Base-by-base conservation (phyloP, 2,888 invertebrate genomes). In the Prenolepis imparis region DNA sequence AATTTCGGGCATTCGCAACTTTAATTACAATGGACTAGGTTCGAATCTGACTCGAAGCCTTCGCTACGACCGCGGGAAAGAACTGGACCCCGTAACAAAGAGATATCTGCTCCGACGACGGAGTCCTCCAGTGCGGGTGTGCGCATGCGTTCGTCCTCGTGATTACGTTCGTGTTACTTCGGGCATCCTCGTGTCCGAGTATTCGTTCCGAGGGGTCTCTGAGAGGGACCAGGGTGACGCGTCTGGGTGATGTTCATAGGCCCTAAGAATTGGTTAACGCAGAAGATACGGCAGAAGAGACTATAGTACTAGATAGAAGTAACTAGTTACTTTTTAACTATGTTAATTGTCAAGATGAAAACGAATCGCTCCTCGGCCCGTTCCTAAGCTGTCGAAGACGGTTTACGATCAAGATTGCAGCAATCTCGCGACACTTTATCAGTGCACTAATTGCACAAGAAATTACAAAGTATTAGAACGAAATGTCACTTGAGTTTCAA, bases 21-120 rank as follows among this genome's bases (percentile, higher is more conserved):
- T 67, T 24, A 52, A 12, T 32, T 3, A 78, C 8, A 44, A 59
- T 15, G 18, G 21, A 59, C 41, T 70, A 70, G 57, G 28, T 28
- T 61, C 77, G 82, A 72, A 78, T 82, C 84, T 75, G 75, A 39
- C 78, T 91, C 91, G 86, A 90, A 84, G 86, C 91, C 77, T 83
- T 90, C 81, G 83, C 91, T 92, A 84, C 83, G 85, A 80, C 66
- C 68, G 83, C 68, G 83, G 90, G 90, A 89, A 92, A 92, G 92
- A 93, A 92, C 93, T 93, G 93, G 93, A 93, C 92, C 90, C 90
- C 89, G 92, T 93, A 93, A 93, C 94, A 94, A 94, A 94, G 94
- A 93, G 93, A 94, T 93, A 93, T 93, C 93, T 92, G 91, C 91
- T 80, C 88, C 90, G 91, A 88, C 89, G 90, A 89, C 90, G 90